phyloP scores from a whole-genome alignment of 2,888 invertebrate species.

The Dusona sp. region DNA sequence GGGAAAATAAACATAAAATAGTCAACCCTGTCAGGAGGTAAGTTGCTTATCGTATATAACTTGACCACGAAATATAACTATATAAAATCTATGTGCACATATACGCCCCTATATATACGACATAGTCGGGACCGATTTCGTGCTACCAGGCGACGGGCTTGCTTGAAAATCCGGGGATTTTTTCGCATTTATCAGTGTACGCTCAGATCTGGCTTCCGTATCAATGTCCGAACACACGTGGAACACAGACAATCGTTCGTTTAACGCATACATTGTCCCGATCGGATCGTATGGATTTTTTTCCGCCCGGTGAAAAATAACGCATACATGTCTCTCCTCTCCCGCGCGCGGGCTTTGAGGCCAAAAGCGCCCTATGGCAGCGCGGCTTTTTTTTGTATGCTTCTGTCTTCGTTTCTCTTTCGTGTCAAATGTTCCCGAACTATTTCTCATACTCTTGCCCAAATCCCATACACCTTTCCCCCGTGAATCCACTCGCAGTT shows the following conservation, averaged over 20 bases:
- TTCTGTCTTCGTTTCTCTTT: conserved; percentile 61
- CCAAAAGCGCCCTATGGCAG: conserved; percentile 32
- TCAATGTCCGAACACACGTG: conserved; percentile 81
- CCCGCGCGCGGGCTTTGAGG: conserved; percentile 20
- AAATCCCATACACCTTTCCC: conserved; percentile 56
- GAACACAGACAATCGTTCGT: conserved; percentile 83
- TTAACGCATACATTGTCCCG: conserved; percentile 84
- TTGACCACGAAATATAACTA: background rate
- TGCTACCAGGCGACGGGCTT: conserved; percentile 75
- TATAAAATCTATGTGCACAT: background rate
- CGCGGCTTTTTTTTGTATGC: conserved; percentile 9
- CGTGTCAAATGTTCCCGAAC: conserved; percentile 47
- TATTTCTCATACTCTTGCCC: conserved; percentile 69
- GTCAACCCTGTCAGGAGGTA: no score
- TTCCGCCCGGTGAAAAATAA: conserved; percentile 73
- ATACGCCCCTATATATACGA: background rate
- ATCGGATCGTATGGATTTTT: conserved; percentile 85
- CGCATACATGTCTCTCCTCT: conserved; percentile 75
- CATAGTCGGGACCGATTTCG: conserved; percentile 71
- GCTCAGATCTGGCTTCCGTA: conserved; percentile 82
- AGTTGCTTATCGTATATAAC: background rate
- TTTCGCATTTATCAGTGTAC: conserved; percentile 81
- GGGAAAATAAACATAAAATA: no score
- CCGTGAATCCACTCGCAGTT: conserved; percentile 52
- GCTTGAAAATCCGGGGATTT: conserved; percentile 73